phyloP scores from a whole-genome alignment of 2,113 vertebrate species.

The Columba livia region DNA sequence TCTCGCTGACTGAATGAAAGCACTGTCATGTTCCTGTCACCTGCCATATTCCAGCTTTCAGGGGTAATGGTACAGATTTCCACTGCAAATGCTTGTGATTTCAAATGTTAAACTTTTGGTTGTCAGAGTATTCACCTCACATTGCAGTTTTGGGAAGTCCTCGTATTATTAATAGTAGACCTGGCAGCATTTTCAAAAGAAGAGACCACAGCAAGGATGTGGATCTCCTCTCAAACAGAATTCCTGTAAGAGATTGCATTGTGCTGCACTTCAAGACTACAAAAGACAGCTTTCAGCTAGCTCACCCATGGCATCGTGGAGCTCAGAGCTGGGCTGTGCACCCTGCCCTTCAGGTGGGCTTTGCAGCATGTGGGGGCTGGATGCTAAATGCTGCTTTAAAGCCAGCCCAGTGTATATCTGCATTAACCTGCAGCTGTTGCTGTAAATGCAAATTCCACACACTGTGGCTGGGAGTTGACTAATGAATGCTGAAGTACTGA shows the following conservation, averaged over 20 bases:
- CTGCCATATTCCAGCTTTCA: background rate
- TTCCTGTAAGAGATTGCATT: background rate
- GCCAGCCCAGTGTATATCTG: background rate
- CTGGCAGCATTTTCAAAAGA: background rate
- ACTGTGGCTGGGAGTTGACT: background rate
- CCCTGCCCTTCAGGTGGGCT: background rate
- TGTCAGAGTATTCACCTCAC: background rate
- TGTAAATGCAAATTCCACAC: background rate
- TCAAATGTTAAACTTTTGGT: background rate
- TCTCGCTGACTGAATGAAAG: background rate
- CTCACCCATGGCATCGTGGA: fast-evolving
- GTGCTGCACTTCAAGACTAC: background rate
- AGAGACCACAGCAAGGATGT: background rate
- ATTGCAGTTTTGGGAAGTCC: background rate
- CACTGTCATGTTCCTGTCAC: background rate
- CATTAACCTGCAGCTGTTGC: background rate
- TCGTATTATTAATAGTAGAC: background rate
- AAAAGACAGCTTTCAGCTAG: background rate
- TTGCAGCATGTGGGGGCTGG: background rate
- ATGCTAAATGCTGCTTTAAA: background rate
- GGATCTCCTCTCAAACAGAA: background rate
- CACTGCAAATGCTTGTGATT: background rate
- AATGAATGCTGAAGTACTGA: background rate
- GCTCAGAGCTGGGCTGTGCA: background rate
- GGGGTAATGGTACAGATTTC: background rate